Percentiles rank a stretch among this genome's conserved stretches.
Evolutionary conservation across 2,888 invertebrate genomes (phyloP).

Genomic region (Eilema depressum): DNA sequence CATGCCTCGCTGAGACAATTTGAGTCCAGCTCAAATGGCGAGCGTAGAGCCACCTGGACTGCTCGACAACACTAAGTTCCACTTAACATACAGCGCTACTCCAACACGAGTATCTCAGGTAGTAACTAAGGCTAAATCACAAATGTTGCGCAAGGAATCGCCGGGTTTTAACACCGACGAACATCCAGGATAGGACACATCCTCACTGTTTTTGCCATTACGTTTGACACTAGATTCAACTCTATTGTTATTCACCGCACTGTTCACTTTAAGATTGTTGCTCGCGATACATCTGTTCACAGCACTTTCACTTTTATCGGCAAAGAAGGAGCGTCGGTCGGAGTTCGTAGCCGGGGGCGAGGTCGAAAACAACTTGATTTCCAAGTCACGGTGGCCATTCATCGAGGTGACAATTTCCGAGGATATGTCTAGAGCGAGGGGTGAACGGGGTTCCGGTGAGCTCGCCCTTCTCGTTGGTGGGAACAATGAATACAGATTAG

Average conservation of each 20-base stretch:
- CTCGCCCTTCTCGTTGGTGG: slow-evolving; percentile 76
- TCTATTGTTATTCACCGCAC: slow-evolving; percentile 79
- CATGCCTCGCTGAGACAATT: slow-evolving; percentile 82
- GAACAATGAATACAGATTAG: slow-evolving; percentile 82
- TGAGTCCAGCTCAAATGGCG: slow-evolving; percentile 86
- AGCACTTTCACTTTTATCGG: slow-evolving; percentile 84
- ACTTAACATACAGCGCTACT: slow-evolving; percentile 64
- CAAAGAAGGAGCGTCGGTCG: slow-evolving; percentile 82
- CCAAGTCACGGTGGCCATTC: slow-evolving; percentile 92
- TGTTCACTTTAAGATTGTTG: slow-evolving; percentile 76
- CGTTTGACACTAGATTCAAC: slow-evolving; percentile 70
- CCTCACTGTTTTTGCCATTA: slow-evolving; percentile 74
- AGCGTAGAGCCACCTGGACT: slow-evolving; percentile 75
- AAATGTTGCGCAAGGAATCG: slow-evolving; percentile 77
- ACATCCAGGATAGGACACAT: slow-evolving; percentile 75
- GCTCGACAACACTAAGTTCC: slow-evolving; percentile 71
- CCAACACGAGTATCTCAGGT: slow-evolving; percentile 79
- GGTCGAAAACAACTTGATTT: slow-evolving; percentile 92
- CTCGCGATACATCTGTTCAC: slow-evolving; percentile 77
- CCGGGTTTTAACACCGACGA: slow-evolving; percentile 68
- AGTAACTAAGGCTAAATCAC: slow-evolving; percentile 87
- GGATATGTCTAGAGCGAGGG: slow-evolving; percentile 89
- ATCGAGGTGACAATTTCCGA: slow-evolving; percentile 93
- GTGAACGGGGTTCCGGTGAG: slow-evolving; percentile 79
- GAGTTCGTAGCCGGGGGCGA: slow-evolving; percentile 83